Base-by-base conservation (phyloP, 2,797 vertebrate species). In the Syngnathus acus region DNA sequence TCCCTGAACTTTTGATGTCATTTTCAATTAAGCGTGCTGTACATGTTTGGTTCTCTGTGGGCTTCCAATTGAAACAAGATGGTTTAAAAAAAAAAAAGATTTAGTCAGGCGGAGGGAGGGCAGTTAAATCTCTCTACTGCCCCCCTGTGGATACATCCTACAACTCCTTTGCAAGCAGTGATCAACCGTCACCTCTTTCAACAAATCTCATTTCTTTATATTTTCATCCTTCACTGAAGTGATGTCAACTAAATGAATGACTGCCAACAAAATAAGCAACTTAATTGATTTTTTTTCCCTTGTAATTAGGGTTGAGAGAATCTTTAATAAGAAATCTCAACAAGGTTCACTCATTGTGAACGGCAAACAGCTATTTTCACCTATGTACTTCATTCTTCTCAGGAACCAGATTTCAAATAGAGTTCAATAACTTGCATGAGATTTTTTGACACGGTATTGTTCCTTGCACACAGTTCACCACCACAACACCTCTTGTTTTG, bases 131-230 rank as follows among this genome's bases (percentile, higher is more conserved):
- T 60, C 70, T 86, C 70, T 89, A 78, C 87, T 88, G 87, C 87
- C 87, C 84, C 80, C 88, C 67, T 76, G 82, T 90, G 89, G 89
- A 69, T 17, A 47, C 10, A 47, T 0, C 0, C n/a, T 13, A 68
- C 68, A 72, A 73, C 71, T 68, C 2, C 23, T 8, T 6, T 38
- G 26, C 37, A 2, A 23, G 5, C 16, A 38, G 23, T 32, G 3
- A 37, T 59, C 14, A 11, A 13, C 26, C 32, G 32, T 57, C 9
- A 4, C 5, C 23, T 9, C 13, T 57, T 57, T 57, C 4, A 32
- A 21, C 8, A 57, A 57, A 32, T 57, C 3, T 59, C 26, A 32
- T 59, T 59, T 32, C 57, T 59, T 38, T 11, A 59, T 19, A 59
- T 63, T 63, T 10, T 50, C 48, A 66, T 43, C 39, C 0, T 61